Evolutionary conservation across 2,113 vertebrate species (phyloP).

Genomic region (Sphyrna mokarran): DNA sequence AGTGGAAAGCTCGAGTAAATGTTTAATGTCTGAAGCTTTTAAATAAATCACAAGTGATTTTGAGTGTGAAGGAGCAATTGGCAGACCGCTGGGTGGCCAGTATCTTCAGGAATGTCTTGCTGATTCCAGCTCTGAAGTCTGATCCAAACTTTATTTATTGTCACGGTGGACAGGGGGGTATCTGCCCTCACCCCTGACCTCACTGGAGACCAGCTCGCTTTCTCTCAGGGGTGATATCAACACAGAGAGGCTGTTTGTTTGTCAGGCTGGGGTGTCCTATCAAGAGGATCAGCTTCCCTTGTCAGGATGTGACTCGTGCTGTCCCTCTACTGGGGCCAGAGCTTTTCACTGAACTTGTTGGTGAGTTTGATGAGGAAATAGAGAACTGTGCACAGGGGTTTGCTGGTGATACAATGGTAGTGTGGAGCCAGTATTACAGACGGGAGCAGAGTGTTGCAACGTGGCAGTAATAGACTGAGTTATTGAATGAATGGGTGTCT

Average conservation of each 20-base stretch:
- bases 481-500: background rate
- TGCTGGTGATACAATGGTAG: background rate
- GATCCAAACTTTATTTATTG: background rate
- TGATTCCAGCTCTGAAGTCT: background rate
- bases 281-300: background rate
- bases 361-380: background rate
- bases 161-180: background rate
- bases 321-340: background rate
- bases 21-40: conserved; percentile 12
- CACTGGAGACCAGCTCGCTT: background rate
- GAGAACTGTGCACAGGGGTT: background rate
- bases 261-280: background rate
- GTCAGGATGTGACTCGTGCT: background rate
- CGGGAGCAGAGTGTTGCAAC: background rate
- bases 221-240: background rate
- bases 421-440: background rate
- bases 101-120: background rate
- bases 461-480: background rate
- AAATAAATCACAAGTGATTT: background rate
- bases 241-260: background rate
- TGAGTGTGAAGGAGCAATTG: background rate
- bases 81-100: no score
- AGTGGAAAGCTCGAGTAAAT: background rate
- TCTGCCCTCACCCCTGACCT: background rate
- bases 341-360: background rate